Conservation (phyloP, 2,113 vertebrate genomes). For the Motacilla alba region DNA sequence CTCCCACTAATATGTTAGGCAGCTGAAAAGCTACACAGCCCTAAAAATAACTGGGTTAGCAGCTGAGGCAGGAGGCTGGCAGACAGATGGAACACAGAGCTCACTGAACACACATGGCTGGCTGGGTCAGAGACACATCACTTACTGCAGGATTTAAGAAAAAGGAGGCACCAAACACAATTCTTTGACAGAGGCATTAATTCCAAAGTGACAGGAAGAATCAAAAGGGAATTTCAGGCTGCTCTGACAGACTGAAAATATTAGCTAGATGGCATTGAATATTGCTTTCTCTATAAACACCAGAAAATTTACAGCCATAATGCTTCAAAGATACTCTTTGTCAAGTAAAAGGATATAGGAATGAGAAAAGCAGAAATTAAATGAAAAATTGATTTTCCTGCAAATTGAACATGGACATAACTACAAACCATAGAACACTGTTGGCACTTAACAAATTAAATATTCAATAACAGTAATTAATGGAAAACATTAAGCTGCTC, state of each 20-base stretch:
- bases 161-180: background rate
- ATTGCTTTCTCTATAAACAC: background rate
- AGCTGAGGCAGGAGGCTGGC: slow-evolving; percentile 13
- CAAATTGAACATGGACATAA: background rate
- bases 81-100: slow-evolving; percentile 24
- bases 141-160: background rate
- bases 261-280: background rate
- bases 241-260: background rate
- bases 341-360: background rate
- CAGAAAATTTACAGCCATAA: background rate
- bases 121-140: background rate
- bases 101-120: background rate
- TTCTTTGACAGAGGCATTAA: background rate
- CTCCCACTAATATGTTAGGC: slow-evolving; percentile 23
- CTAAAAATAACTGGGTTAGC: slow-evolving; percentile 62
- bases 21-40: slow-evolving; percentile 37
- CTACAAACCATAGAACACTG: background rate
- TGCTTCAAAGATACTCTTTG: background rate
- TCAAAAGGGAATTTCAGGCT: background rate
- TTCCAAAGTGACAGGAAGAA: background rate
- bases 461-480: background rate
- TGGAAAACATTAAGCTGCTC: background rate
- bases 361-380: background rate
- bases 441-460: background rate
- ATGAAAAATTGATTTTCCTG: background rate